These are phyloP conservation scores for Cyclargus thomasi DNA, from an alignment of 1,140 invertebrate species.

Conservation along the genomic window DNA sequence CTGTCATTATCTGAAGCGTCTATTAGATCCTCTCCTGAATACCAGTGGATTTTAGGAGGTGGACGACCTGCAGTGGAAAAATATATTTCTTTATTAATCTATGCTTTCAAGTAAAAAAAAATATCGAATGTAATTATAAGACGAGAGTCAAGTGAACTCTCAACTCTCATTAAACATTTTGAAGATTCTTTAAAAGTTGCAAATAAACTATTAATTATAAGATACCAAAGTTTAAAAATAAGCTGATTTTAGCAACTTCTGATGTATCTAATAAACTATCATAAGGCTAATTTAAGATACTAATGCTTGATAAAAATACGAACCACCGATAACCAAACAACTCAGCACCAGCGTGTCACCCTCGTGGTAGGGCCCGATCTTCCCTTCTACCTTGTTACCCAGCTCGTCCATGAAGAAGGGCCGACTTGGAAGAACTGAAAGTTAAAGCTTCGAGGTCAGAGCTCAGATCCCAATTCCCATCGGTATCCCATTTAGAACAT, in stretches of 20 bases:
- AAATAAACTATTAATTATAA: too few species aligned
- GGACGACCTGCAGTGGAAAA: conserved; percentile 74
- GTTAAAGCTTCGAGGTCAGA: background rate
- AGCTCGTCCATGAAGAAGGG: conserved; percentile 72
- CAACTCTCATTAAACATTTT: too few species aligned
- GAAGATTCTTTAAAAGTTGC: too few species aligned
- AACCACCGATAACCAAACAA: conserved; percentile 90
- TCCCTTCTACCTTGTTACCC: conserved; percentile 63
- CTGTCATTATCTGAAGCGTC: conserved; percentile 80
- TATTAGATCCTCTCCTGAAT: conserved; percentile 79
- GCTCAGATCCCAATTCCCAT: too few species aligned
- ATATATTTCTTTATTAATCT: background rate
- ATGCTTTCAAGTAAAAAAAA: too few species aligned
- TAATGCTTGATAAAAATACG: conserved; percentile 4
- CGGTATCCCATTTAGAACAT: too few species aligned
- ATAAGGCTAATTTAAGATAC: too few species aligned
- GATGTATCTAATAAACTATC: too few species aligned
- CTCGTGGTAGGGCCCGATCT: conserved; percentile 85
- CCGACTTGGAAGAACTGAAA: conserved; percentile 63
- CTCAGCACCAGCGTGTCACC: conserved; percentile 86
- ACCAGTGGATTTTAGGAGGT: conserved; percentile 81
- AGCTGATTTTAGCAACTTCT: too few species aligned
- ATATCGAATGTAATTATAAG: too few species aligned
- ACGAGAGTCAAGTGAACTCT: too few species aligned
- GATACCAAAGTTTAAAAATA: too few species aligned